A percentile compares a stretch with the other conserved stretches of the same genome.
These are phyloP conservation scores for Zygaena filipendulae DNA, from an alignment of 2,888 invertebrate species.

Conservation along the genomic window DNA sequence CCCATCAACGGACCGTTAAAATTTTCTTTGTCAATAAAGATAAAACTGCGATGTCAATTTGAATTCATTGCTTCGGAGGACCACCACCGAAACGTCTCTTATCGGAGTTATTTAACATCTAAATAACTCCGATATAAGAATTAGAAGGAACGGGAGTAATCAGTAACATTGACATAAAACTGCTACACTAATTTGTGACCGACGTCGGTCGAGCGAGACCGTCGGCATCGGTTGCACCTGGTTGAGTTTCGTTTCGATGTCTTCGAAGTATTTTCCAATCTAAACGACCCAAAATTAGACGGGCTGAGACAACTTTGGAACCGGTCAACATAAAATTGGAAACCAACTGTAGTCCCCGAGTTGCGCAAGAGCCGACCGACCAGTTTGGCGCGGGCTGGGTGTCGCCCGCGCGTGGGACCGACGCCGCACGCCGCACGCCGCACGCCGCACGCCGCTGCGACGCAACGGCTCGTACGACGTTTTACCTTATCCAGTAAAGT, in stretches of 20 bases:
- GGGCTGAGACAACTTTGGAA: constrained; percentile 62
- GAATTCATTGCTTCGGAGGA: too few species aligned
- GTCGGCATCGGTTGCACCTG: constrained; percentile 26
- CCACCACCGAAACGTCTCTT: too few species aligned
- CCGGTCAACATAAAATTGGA: constrained; percentile 70
- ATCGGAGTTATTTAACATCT: too few species aligned
- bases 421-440: constrained; percentile 24
- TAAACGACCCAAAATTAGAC: constrained; percentile 67
- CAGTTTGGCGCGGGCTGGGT: constrained; percentile 43
- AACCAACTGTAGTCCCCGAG: constrained; percentile 60
- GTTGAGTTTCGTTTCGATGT: constrained; percentile 28
- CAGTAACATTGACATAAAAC: too few species aligned
- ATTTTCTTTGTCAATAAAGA: too few species aligned
- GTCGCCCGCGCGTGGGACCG: constrained; percentile 47
- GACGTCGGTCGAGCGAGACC: too few species aligned
- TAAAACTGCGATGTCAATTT: too few species aligned
- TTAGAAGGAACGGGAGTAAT: too few species aligned
- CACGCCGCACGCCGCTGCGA: constrained; percentile 8
- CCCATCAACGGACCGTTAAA: too few species aligned
- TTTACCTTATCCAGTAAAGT: constrained; percentile 25
- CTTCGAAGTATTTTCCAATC: constrained; percentile 59
- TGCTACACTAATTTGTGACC: too few species aligned
- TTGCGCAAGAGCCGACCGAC: constrained; percentile 61
- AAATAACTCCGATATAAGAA: too few species aligned
- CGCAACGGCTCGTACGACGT: constrained; percentile 31